Evolutionary conservation across 2,888 invertebrate species (phyloP).

Genomic region (Sinhomidia bicolor): DNA sequence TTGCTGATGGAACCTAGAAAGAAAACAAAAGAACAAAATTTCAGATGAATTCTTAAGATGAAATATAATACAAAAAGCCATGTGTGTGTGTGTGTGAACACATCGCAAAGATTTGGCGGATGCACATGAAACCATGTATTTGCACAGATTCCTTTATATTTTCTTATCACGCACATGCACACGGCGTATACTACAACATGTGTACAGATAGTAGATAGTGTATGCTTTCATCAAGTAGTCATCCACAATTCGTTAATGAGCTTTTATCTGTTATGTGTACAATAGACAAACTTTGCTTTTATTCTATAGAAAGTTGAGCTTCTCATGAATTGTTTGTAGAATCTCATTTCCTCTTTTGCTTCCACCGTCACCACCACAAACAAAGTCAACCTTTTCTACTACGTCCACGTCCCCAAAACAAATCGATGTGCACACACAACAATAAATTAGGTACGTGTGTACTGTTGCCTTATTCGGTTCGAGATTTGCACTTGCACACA

Average conservation of each 20-base stretch:
- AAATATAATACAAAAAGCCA: background rate
- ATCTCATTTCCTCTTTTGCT: background rate
- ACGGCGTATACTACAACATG: background rate
- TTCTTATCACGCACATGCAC: background rate
- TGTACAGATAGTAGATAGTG: too few relatives aligned
- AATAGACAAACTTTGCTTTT: slow-evolving; percentile 23
- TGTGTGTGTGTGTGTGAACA: background rate
- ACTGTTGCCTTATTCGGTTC: background rate
- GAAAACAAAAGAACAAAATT: background rate
- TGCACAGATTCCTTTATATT: background rate
- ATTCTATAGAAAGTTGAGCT: background rate
- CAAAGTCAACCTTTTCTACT: too few relatives aligned
- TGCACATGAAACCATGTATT: background rate
- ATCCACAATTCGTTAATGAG: slow-evolving; percentile 11
- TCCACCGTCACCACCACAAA: background rate
- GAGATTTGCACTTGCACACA: background rate
- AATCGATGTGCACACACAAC: background rate
- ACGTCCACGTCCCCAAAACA: background rate
- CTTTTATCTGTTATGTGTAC: background rate
- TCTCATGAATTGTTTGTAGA: background rate
- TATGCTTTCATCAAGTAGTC: background rate
- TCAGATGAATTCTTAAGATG: background rate
- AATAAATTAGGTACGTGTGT: background rate
- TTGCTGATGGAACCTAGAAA: slow-evolving; percentile 95
- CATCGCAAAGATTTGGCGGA: background rate